phyloP scores from a whole-genome alignment of 2,797 vertebrate species.

The Scarus forsteni region DNA sequence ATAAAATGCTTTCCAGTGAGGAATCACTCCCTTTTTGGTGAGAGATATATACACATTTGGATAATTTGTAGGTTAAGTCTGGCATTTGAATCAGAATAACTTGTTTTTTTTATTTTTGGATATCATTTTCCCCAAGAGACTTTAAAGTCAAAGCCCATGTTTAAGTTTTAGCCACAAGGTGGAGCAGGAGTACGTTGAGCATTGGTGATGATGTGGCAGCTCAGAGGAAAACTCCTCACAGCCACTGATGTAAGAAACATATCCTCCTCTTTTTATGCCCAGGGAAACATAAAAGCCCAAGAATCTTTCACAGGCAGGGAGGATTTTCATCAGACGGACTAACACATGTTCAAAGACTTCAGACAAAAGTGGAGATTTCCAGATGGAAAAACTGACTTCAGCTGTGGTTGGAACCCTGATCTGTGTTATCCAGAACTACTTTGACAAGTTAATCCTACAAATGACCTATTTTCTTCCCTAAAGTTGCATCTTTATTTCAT shows the following conservation, averaged over 20 bases:
- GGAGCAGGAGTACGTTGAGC: conserved; percentile 49
- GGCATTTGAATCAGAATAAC: background rate
- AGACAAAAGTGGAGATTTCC: conserved; percentile 2
- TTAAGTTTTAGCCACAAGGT: conserved; percentile 58
- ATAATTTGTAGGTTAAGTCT: background rate
- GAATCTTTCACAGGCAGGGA: conserved; percentile 8
- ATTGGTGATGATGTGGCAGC: conserved; percentile 75
- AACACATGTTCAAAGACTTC: conserved; percentile 5
- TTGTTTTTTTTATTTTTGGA: background rate
- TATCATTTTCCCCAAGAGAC: background rate
- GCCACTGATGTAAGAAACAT: conserved; percentile 45
- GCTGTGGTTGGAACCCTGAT: background rate
- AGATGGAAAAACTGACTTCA: background rate
- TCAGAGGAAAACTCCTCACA: conserved; percentile 30
- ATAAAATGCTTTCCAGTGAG: too few relatives aligned
- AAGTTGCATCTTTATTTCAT: background rate
- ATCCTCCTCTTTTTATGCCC: conserved; percentile 31
- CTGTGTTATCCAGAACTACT: background rate
- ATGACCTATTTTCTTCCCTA: background rate
- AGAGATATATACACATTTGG: background rate
- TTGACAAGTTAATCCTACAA: background rate
- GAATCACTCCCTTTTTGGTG: background rate
- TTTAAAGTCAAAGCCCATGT: background rate
- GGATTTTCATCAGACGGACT: conserved; percentile 11
- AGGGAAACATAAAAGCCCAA: conserved; percentile 9